phyloP scores from a whole-genome alignment of 2,888 invertebrate genomes.

The Chalcosyrphus nemorum region DNA sequence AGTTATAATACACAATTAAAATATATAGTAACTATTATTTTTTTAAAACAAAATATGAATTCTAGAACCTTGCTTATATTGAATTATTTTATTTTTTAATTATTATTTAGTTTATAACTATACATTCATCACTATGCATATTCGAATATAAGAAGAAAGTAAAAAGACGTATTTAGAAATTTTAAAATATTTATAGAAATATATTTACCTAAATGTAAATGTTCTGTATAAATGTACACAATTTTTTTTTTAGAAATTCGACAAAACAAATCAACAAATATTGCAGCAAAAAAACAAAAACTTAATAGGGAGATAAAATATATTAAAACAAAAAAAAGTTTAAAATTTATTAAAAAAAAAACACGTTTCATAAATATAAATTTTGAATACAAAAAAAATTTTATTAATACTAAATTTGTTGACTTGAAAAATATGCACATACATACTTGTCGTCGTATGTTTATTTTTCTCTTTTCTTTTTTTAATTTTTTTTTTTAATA shows the following conservation, averaged over 20 bases:
- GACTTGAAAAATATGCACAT: conserved; percentile 53
- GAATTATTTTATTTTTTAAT: conserved; percentile 9
- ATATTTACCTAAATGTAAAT: conserved; percentile 72
- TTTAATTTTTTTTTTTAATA: conserved; percentile 15
- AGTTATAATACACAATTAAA: conserved; percentile 23
- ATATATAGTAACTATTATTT: conserved; percentile 47
- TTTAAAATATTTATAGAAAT: conserved; percentile 63
- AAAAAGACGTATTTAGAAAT: conserved; percentile 70
- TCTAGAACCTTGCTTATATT: conserved; percentile 36
- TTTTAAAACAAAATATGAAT: conserved; percentile 54
- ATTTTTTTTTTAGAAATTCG: conserved; percentile 60
- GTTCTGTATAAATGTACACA: conserved; percentile 74
- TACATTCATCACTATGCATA: conserved; percentile 40
- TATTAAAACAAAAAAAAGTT: conserved; percentile 73
- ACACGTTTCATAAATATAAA: conserved; percentile 76
- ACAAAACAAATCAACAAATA: conserved; percentile 29
- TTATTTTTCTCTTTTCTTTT: not conserved
- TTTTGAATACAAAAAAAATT: conserved; percentile 60
- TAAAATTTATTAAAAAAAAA: conserved; percentile 73
- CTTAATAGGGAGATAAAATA: conserved; percentile 77
- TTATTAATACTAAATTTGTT: conserved; percentile 50
- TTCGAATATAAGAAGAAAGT: conserved; percentile 51
- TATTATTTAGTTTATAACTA: conserved; percentile 43
- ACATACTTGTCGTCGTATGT: conserved; percentile 38
- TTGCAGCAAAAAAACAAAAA: conserved; percentile 70